These are phyloP conservation scores for Sebastes taczanowskii DNA, from an alignment of 2,797 vertebrate species.

Conservation along the genomic window DNA sequence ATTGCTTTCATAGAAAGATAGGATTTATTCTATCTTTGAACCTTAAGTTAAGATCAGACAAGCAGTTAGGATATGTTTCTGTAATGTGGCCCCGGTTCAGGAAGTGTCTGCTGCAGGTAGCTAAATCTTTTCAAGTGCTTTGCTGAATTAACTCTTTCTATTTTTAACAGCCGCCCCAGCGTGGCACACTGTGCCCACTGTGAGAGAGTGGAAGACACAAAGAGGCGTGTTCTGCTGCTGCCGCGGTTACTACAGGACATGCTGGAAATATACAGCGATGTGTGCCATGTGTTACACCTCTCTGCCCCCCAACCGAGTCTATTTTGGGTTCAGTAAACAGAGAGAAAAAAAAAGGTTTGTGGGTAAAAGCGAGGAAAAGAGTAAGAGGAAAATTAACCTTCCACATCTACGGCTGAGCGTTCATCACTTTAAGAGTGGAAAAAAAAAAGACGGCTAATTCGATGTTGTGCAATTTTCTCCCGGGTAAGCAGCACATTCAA, in stretches of 20 bases:
- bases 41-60: too few relatives aligned
- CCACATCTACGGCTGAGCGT: conserved; percentile 30
- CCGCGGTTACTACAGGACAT: conserved; percentile 13
- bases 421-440: conserved; percentile 31
- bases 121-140: conserved; percentile 49
- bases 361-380: conserved; percentile 32
- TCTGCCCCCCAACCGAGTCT: conserved; percentile 27
- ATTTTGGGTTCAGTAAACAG: conserved; percentile 56
- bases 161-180: conserved; percentile 52
- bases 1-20: neutral
- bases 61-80: neutral
- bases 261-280: conserved; percentile 47
- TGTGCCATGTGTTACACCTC: conserved; percentile 26
- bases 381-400: conserved; percentile 56
- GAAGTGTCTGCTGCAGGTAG: conserved; percentile 75
- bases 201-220: conserved; percentile 21
- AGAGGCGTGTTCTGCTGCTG: conserved; percentile 27
- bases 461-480: conserved; percentile 56
- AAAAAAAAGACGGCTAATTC: conserved; percentile 39
- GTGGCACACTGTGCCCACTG: conserved; percentile 39
- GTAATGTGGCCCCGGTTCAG: conserved; percentile 22
- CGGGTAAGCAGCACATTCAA: conserved; percentile 14
- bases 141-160: conserved; percentile 50
- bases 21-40: neutral
- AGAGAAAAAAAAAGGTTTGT: conserved; percentile 25